Evolutionary conservation across 2,797 vertebrate genomes (phyloP).

Genomic region (Hypotaenidia okinawae): DNA sequence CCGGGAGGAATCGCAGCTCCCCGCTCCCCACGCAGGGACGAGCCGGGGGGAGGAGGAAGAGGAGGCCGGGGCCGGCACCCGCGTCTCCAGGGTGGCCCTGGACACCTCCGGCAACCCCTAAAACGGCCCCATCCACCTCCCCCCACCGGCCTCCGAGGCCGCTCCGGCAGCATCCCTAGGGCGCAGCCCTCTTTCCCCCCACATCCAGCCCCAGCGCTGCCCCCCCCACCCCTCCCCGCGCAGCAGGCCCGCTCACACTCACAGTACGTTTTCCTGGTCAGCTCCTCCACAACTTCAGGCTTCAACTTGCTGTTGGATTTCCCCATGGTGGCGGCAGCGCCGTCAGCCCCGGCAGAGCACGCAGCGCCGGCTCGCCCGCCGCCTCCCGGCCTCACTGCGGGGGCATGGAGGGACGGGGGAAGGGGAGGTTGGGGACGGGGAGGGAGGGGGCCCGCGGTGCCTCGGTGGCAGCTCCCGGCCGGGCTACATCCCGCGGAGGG

Average conservation of each 20-base stretch:
- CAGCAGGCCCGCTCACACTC: constrained; percentile 76
- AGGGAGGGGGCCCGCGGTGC: neutral
- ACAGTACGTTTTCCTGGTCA: constrained; percentile 98
- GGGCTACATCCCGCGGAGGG: constrained; percentile 22
- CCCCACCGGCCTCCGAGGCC: neutral
- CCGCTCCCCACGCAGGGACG: neutral
- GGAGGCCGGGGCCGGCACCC: neutral
- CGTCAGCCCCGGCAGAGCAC: constrained; percentile 34
- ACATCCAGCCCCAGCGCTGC: no score
- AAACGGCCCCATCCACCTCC: neutral
- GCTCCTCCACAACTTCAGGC: constrained; percentile 95
- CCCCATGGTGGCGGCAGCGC: constrained; percentile 83
- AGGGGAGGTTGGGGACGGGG: no score
- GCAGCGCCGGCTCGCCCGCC: neutral
- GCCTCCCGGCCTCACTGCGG: constrained; percentile 4
- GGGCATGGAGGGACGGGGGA: neutral
- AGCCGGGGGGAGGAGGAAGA: no score
- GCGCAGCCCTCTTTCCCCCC: neutral
- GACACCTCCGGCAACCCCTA: neutral
- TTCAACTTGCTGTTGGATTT: constrained; percentile 99
- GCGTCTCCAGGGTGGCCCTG: neutral
- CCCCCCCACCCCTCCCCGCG: no score
- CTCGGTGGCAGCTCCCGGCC: constrained; percentile 9
- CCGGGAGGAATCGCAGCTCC: neutral
- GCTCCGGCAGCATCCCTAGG: neutral